Percentiles rank a stretch among this genome's conserved stretches.
phyloP scores from a whole-genome alignment of 1,140 invertebrate species.

The Zeugodacus cucurbitae region DNA sequence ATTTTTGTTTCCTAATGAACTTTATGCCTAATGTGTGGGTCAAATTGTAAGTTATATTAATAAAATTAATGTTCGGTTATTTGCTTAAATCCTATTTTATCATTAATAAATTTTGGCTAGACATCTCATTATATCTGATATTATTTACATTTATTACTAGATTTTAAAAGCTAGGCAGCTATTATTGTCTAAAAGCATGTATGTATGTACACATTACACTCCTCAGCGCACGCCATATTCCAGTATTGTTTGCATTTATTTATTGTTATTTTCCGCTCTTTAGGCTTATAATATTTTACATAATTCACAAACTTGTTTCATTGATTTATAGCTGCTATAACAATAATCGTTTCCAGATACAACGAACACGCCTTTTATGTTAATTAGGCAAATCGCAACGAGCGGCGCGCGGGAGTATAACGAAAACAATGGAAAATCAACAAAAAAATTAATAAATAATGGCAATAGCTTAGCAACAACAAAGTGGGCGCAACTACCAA shows the following conservation, averaged over 20 bases:
- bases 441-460: too few relatives aligned
- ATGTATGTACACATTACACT: not conserved
- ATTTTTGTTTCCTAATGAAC: too few relatives aligned
- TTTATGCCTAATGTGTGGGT: too few relatives aligned
- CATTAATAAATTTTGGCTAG: too few relatives aligned
- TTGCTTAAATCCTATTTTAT: too few relatives aligned
- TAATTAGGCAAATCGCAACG: not conserved
- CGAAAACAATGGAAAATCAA: not conserved
- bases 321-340: conserved; percentile 4
- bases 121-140: too few relatives aligned
- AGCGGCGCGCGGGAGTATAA: not conserved
- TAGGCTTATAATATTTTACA: not conserved
- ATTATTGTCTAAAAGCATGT: too few relatives aligned
- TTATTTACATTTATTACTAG: too few relatives aligned
- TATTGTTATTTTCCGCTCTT: not conserved
- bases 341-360: conserved; percentile 13
- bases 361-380: conserved; percentile 30
- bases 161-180: too few relatives aligned
- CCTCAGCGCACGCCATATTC: not conserved
- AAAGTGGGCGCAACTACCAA: not conserved
- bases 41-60: too few relatives aligned
- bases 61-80: too few relatives aligned
- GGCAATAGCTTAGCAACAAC: not conserved
- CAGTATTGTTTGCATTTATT: not conserved
- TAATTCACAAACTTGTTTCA: conserved; percentile 34